Conservation (phyloP, 2,888 invertebrate genomes). For the Pristionchus entomophagus region DNA sequence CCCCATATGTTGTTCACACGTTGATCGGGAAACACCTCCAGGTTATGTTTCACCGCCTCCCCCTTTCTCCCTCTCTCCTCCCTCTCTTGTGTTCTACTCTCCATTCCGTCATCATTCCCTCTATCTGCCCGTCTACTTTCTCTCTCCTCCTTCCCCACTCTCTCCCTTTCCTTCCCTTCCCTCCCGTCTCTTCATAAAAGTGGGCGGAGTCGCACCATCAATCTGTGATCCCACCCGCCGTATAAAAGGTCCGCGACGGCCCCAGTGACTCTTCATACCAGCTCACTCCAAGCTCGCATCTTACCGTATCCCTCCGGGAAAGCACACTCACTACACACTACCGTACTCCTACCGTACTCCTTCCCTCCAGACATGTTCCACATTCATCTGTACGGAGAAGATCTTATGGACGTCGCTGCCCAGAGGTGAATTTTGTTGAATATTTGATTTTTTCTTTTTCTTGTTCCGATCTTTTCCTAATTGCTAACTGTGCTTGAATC, state of each 20-base stretch:
- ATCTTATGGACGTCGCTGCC: constrained; percentile 1
- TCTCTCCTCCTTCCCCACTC: constrained; percentile 20
- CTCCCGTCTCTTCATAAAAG: not conserved
- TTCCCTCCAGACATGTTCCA: constrained; percentile 41
- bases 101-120: constrained; percentile 20
- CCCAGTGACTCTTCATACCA: constrained; percentile 20
- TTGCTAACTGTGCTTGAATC: not conserved
- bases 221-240: not conserved
- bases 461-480: not conserved
- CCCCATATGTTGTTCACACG: too few relatives aligned
- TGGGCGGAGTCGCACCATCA: constrained; percentile 3
- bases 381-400: constrained; percentile 47
- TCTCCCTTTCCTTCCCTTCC: not conserved
- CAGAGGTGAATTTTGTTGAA: constrained; percentile 36
- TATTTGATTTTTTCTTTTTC: not conserved
- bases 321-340: constrained; percentile 31
- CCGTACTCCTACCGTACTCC: not conserved
- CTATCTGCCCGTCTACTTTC: constrained; percentile 16
- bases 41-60: too few relatives aligned
- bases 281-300: not conserved
- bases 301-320: constrained; percentile 40
- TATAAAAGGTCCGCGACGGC: constrained; percentile 14
- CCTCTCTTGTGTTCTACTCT: not conserved
- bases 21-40: constrained; percentile 24
- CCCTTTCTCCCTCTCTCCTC: too few relatives aligned